Evolutionary conservation across 2,797 vertebrate species (phyloP).

Genomic region (Atherinosoma microstoma): DNA sequence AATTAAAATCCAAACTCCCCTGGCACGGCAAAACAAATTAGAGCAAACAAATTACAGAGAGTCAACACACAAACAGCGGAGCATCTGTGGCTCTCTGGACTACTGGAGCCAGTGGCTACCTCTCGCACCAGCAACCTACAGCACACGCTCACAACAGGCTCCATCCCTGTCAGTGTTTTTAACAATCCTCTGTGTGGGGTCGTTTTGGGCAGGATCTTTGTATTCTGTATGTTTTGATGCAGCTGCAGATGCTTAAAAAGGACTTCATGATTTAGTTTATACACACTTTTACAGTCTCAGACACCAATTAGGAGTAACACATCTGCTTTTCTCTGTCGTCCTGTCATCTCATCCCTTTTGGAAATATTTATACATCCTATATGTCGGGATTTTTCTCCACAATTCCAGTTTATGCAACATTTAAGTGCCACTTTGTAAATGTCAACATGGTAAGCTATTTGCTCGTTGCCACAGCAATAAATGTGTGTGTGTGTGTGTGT

Average conservation of each 20-base stretch:
- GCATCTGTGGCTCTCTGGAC: slow-evolving; percentile 91
- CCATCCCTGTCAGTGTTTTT: slow-evolving; percentile 29
- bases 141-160: slow-evolving; percentile 40
- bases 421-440: background rate
- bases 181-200: background rate
- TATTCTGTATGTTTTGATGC: background rate
- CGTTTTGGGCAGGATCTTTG: background rate
- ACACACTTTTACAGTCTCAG: slow-evolving; percentile 6
- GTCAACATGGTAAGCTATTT: background rate
- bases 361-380: background rate
- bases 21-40: slow-evolving; percentile 99
- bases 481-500: background rate
- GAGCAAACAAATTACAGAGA: slow-evolving; percentile 99
- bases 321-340: background rate
- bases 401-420: background rate
- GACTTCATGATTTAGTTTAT: slow-evolving; percentile 1
- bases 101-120: slow-evolving; percentile 71
- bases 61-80: slow-evolving; percentile 97
- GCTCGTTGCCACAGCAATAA: background rate
- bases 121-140: slow-evolving; percentile 61
- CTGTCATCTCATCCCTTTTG: background rate
- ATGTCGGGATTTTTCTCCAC: background rate
- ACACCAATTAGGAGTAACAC: slow-evolving; percentile 1
- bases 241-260: slow-evolving; percentile 12
- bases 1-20: slow-evolving; percentile 99